Evolutionary conservation across 2,113 vertebrate genomes (phyloP).

Genomic region (Cheilinus undulatus): DNA sequence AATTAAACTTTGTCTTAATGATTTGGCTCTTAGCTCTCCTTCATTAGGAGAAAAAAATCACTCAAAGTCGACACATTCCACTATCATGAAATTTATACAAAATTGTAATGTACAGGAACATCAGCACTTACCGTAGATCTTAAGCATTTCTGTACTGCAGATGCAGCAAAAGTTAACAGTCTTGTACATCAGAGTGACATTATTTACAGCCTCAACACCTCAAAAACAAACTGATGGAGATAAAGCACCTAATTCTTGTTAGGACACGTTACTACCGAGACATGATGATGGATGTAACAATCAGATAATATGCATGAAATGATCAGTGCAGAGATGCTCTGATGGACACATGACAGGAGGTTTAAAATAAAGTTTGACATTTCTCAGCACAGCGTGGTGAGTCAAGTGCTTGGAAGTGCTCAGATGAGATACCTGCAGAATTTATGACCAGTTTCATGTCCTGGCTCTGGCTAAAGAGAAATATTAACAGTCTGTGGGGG

Average conservation of each 20-base stretch:
- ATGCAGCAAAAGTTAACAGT: constrained; percentile 41
- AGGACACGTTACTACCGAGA: constrained; percentile 10
- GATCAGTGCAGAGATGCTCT: background rate
- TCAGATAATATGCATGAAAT: constrained; percentile 1
- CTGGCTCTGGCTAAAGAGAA: background rate
- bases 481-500: background rate
- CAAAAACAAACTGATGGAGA: constrained; percentile 8
- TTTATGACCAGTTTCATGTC: constrained; percentile 4
- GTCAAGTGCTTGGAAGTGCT: background rate
- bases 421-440: constrained; percentile 25
- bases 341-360: constrained; percentile 4
- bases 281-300: constrained; percentile 48
- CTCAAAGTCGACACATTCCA: constrained; percentile 37
- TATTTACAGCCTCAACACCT: constrained; percentile 61
- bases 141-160: constrained; percentile 21
- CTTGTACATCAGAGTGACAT: constrained; percentile 33
- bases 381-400: background rate
- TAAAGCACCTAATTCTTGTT: constrained; percentile 8
- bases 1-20: too few relatives aligned
- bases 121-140: constrained; percentile 17
- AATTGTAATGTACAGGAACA: constrained; percentile 63
- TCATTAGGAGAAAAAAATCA: background rate
- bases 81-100: constrained; percentile 61
- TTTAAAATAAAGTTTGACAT: constrained; percentile 1
- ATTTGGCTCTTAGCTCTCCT: too few relatives aligned